Conservation (phyloP, 2,113 vertebrate genomes). For the Boulengeromyrus knoepffleri region DNA sequence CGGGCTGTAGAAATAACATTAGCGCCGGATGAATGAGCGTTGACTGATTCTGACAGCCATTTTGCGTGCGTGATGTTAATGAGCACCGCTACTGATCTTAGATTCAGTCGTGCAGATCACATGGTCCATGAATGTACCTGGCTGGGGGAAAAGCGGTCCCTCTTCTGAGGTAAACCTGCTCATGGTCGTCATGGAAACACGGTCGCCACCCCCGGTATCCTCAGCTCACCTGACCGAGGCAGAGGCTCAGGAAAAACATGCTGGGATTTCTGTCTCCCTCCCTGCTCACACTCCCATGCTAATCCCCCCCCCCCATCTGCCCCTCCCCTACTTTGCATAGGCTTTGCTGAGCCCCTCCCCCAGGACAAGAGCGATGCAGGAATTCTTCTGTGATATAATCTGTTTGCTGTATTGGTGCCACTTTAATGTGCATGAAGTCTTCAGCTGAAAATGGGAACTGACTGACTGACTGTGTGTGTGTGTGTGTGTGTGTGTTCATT, state of each 20-base stretch:
- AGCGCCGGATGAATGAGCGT: background rate
- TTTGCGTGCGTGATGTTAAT: background rate
- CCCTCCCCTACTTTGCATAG: background rate
- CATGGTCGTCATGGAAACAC: background rate
- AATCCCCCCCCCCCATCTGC: background rate
- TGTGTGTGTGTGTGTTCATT: conserved; percentile 1
- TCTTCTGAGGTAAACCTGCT: background rate
- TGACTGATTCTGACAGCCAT: background rate
- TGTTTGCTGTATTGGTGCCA: background rate
- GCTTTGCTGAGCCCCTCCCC: background rate
- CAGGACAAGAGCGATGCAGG: background rate
- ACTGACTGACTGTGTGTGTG: background rate
- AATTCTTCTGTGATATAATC: background rate
- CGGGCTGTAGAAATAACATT: background rate
- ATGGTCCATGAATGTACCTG: background rate
- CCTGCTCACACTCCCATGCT: background rate
- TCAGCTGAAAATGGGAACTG: background rate
- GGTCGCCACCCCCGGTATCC: background rate
- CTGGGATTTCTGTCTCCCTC: background rate
- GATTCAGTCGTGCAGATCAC: background rate
- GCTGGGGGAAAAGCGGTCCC: background rate
- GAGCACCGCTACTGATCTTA: background rate
- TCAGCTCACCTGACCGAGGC: background rate
- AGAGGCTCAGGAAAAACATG: background rate
- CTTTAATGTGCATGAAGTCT: background rate